phyloP scores from a whole-genome alignment of 2,113 vertebrate genomes.

The Percina caprodes region DNA sequence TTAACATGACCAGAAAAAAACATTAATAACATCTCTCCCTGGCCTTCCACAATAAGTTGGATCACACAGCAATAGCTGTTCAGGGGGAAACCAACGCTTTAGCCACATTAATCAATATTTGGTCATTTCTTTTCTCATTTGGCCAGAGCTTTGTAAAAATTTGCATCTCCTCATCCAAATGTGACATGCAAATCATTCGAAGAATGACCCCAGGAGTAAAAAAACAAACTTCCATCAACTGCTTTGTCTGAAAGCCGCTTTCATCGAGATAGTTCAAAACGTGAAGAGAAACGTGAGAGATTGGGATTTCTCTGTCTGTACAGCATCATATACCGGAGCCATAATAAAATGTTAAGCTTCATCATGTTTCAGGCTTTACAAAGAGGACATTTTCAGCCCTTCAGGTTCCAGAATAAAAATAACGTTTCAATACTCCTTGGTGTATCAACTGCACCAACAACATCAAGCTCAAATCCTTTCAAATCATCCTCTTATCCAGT shows the following conservation, averaged over 20 bases:
- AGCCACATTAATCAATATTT: not conserved
- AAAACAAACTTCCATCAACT: not conserved
- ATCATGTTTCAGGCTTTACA: not conserved
- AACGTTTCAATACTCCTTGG: not conserved
- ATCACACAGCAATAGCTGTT: not conserved
- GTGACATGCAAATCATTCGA: conserved; percentile 60
- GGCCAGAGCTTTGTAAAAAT: conserved; percentile 17
- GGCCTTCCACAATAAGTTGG: not conserved
- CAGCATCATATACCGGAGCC: not conserved
- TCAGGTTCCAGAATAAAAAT: not conserved
- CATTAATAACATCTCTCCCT: not conserved
- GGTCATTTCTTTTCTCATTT: not conserved
- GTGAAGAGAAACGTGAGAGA: not conserved
- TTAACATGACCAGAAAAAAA: not conserved
- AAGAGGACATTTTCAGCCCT: not conserved
- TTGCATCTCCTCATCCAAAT: conserved; percentile 55
- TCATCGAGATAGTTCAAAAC: not conserved
- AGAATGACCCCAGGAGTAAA: conserved; percentile 21
- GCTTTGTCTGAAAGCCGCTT: not conserved
- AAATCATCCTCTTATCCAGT: not conserved
- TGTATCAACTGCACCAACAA: not conserved
- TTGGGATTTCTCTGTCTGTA: no score
- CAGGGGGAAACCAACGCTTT: no score
- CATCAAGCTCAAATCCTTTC: not conserved
- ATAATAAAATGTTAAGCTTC: not conserved